Evolutionary conservation across 2,888 invertebrate genomes (phyloP), one percentile per base, ranked within the genome.

Genomic region (Drosophila histrio): DNA sequence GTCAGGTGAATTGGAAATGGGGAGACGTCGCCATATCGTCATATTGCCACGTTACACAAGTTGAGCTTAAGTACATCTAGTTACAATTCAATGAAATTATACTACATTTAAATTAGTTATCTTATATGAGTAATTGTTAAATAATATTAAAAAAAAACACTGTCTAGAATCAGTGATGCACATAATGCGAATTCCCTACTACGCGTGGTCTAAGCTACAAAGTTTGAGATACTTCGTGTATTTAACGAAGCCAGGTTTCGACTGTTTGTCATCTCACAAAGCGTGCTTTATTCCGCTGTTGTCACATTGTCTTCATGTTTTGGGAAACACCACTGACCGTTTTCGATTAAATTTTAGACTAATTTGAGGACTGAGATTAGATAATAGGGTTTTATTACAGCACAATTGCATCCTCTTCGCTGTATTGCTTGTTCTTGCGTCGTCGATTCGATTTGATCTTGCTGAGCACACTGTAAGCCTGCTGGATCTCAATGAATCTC

Each of bases 401-500:
- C 7, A 83, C 79, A n/a, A 90, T 89, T 5, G 89, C 52, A 11
- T 85, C 89, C 36, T 93, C 93, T 0, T 93, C 93, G 56, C 93
- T 93, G 56, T 93, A 95, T 82, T 95, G 95, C 82, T 95, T 95
- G 89, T 97, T 97, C 71, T 94, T 94, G 52, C 95, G 93, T 72
- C 94, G 94, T 49, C 97, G 93, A 72, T 95, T 95, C 53, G 94
- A 94, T 89, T 97, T 97, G 77, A 96, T 96, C 79, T 95, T 96
- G 7, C 97, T 97, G 0, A 98, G 92, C 39, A 96, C 95, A 89
- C 97, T 97, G 90, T 98, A 98, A 0, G 98, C 97, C 89, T 97
- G 96, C 87, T 98, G 97, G 68, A 98, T 96, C 87, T 98, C 97
- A 93, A 98, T 96, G 91, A 98, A 98, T 53, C 94, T 95, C 75